These are phyloP conservation scores for Tetragnatha montana DNA, from an alignment of 2,888 invertebrate species.

Conservation along the genomic window DNA sequence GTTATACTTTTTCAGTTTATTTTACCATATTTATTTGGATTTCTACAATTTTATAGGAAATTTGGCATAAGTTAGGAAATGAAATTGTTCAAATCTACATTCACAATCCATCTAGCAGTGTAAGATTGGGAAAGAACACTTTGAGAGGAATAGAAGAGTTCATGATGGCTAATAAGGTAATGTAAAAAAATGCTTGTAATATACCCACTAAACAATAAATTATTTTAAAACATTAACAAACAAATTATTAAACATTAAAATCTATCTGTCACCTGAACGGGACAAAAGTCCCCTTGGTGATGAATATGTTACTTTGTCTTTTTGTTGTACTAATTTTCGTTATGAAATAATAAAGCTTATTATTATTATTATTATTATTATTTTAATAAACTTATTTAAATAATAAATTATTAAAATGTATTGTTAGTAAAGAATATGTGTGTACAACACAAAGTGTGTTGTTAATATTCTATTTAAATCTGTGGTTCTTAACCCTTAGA, in stretches of 20 bases:
- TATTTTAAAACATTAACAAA: background rate
- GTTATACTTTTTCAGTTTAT: too few relatives aligned
- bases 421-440: too few relatives aligned
- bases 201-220: background rate
- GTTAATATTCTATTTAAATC: too few relatives aligned
- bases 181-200: constrained; percentile 30
- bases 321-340: too few relatives aligned
- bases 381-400: background rate
- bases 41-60: constrained; percentile 76
- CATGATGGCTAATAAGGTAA: constrained; percentile 85
- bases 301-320: too few relatives aligned
- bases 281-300: too few relatives aligned
- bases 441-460: too few relatives aligned
- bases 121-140: constrained; percentile 74
- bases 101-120: constrained; percentile 75
- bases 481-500: too few relatives aligned
- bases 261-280: too few relatives aligned
- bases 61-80: constrained; percentile 88
- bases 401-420: too few relatives aligned
- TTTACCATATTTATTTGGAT: background rate
- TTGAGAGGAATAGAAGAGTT: constrained; percentile 92
- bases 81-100: constrained; percentile 94
- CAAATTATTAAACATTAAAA: background rate
- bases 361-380: background rate
- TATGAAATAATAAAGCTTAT: too few relatives aligned